Evolutionary conservation across 2,113 vertebrate genomes (phyloP).

Genomic region (Narcine bancroftii): DNA sequence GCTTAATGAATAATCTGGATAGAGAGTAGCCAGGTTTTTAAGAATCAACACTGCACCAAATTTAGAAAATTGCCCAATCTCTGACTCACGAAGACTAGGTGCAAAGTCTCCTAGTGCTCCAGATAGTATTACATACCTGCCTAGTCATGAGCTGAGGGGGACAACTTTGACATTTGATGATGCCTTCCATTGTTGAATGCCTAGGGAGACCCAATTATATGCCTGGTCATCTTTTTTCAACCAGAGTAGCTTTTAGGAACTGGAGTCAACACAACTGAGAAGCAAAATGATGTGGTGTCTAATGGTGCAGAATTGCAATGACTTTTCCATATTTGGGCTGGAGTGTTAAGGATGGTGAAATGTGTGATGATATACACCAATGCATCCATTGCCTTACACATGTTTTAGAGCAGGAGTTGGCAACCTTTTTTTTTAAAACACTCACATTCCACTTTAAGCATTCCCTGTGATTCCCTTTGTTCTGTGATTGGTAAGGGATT

Average conservation of each 20-base stretch:
- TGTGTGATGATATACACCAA: not conserved
- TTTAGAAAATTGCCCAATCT: no score
- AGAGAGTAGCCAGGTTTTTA: not conserved
- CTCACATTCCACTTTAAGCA: no score
- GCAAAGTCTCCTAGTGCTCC: not conserved
- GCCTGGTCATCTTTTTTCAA: no score
- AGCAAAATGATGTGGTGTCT: not conserved
- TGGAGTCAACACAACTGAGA: not conserved
- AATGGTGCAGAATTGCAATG: not conserved
- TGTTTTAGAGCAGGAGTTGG: no score
- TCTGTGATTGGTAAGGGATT: no score
- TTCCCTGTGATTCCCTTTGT: no score
- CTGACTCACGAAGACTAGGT: not conserved
- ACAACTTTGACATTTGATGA: not conserved
- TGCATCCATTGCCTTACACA: not conserved
- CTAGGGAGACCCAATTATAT: conserved; percentile 9
- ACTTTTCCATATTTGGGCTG: not conserved
- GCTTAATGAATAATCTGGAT: not conserved
- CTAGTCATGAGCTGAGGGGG: not conserved
- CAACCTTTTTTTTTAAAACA: no score
- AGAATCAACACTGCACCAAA: not conserved
- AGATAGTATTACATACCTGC: not conserved
- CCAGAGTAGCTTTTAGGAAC: no score
- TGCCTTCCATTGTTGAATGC: not conserved
- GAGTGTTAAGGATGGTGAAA: not conserved